Percentiles rank a stretch among this genome's conserved stretches.
Evolutionary conservation across 2,113 vertebrate genomes (phyloP).

Genomic region (Grallaria varia): DNA sequence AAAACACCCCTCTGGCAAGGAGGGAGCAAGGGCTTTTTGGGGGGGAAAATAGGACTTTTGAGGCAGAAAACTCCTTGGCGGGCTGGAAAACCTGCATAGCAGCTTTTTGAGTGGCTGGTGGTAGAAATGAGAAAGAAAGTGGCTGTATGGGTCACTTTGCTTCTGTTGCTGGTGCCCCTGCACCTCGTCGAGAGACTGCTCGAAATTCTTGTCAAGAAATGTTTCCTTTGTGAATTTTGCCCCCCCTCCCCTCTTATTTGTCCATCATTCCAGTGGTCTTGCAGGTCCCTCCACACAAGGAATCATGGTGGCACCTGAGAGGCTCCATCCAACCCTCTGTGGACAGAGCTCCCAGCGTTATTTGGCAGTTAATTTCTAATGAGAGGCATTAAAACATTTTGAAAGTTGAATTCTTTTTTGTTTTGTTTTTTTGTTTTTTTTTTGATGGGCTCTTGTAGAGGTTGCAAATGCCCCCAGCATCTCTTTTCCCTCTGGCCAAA

Average conservation of each 20-base stretch:
- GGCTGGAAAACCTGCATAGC: background rate
- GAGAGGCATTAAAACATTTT: background rate
- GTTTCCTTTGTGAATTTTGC: background rate
- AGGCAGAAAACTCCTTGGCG: background rate
- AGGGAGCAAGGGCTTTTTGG: rapidly evolving
- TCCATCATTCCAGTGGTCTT: background rate
- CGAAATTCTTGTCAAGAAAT: background rate
- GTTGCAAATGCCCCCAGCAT: rapidly evolving
- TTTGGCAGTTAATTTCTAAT: background rate
- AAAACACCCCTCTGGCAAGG: background rate
- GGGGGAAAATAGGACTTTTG: background rate
- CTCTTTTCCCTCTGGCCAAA: background rate
- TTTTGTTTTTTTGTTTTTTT: background rate
- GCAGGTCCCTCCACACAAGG: background rate
- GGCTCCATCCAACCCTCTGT: background rate
- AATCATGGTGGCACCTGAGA: background rate
- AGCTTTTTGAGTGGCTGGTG: background rate
- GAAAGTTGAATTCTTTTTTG: background rate
- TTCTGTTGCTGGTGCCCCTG: background rate
- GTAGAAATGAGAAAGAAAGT: background rate
- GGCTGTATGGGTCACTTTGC: rapidly evolving
- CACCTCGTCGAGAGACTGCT: rapidly evolving
- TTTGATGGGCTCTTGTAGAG: background rate
- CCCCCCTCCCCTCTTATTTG: background rate
- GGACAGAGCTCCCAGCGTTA: background rate